Percentiles rank a stretch among this genome's conserved stretches.
Evolutionary conservation across 2,888 invertebrate species (phyloP).

Genomic region (Hirtodrosophila alboralis): DNA sequence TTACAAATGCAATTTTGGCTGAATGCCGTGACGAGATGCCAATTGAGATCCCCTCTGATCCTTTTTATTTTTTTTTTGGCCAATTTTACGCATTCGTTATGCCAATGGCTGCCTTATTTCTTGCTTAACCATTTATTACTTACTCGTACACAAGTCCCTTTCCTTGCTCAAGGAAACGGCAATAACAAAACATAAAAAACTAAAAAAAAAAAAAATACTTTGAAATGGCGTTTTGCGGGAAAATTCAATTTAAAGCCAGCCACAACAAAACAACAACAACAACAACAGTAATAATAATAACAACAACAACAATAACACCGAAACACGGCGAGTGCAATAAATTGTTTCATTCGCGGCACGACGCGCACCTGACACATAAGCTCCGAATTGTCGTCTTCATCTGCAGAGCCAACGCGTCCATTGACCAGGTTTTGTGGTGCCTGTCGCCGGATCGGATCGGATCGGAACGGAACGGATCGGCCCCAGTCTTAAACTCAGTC

Average conservation of each 20-base stretch:
- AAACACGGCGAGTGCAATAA: conserved; percentile 62
- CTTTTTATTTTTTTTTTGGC: conserved; percentile 49
- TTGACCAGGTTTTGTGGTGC: conserved; percentile 33
- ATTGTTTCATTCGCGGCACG: conserved; percentile 72
- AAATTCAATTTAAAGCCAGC: conserved; percentile 68
- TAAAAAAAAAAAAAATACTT: conserved; percentile 24
- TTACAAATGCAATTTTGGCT: conserved; percentile 7
- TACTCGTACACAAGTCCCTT: conserved; percentile 1
- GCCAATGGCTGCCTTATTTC: conserved; percentile 29
- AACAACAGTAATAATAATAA: conserved; percentile 14
- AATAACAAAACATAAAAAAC: conserved; percentile 4
- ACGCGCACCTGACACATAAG: conserved; percentile 76
- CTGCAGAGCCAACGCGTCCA: conserved; percentile 37
- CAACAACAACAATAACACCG: conserved; percentile 17
- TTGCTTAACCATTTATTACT: conserved; percentile 13
- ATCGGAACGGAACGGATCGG: conserved; percentile 7
- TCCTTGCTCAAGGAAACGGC: background rate
- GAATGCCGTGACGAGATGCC: conserved; percentile 31
- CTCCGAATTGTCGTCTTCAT: conserved; percentile 74
- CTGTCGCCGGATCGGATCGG: conserved; percentile 30
- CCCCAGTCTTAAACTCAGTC: background rate
- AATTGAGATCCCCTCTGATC: conserved; percentile 39
- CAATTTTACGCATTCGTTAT: conserved; percentile 58
- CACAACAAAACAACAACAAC: conserved; percentile 40
- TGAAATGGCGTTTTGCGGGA: conserved; percentile 46